phyloP scores from a whole-genome alignment of 1,140 invertebrate species.

The Sitobion miscanthi region DNA sequence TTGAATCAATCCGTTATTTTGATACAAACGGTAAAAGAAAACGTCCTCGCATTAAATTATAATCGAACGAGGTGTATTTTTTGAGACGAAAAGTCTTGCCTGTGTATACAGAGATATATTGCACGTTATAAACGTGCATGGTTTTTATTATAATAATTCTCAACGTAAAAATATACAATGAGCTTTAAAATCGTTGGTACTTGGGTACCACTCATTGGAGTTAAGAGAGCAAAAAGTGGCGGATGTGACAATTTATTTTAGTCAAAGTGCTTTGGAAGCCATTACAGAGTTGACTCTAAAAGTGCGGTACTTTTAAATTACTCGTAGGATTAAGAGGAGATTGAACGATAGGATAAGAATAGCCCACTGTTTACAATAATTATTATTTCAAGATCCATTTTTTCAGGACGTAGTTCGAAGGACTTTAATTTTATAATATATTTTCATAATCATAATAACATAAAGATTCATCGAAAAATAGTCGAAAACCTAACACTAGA shows the following conservation, averaged over 20 bases:
- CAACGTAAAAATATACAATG: background rate
- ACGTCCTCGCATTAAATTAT: background rate
- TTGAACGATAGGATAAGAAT: background rate
- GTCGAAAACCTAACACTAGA: background rate
- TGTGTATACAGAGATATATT: background rate
- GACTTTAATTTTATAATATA: background rate
- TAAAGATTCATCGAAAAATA: background rate
- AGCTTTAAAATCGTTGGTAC: background rate
- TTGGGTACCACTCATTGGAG: background rate
- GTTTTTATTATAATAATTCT: background rate
- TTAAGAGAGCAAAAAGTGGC: background rate
- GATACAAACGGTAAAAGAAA: background rate
- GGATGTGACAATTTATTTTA: conserved; percentile 4
- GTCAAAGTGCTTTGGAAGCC: background rate
- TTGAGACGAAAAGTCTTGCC: background rate
- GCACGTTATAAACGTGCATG: background rate
- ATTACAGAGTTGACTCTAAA: background rate
- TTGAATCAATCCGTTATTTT: background rate
- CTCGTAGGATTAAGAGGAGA: background rate
- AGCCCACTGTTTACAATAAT: background rate
- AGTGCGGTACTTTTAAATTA: background rate
- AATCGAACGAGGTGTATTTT: background rate
- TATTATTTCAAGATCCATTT: background rate
- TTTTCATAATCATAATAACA: background rate
- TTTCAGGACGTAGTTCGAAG: background rate